phyloP scores from a whole-genome alignment of 2,797 vertebrate species.

The Lates japonicus region DNA sequence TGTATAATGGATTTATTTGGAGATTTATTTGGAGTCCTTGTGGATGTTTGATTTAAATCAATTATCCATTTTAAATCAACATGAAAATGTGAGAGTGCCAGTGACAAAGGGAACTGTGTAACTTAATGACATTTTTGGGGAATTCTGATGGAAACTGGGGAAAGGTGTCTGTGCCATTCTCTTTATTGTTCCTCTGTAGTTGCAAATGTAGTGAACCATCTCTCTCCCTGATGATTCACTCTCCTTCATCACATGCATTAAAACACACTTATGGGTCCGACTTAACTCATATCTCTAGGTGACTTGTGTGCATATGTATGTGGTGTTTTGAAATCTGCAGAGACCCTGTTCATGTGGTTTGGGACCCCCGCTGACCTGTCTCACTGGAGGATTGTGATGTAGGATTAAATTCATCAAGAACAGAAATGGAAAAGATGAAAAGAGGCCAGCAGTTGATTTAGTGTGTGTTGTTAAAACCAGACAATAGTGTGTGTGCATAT shows the following conservation, averaged over 20 bases:
- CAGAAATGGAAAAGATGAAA: constrained; percentile 23
- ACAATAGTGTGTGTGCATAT: constrained; percentile 2
- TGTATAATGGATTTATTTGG: not conserved
- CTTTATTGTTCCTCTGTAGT: constrained; percentile 23
- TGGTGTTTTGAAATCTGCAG: constrained; percentile 21
- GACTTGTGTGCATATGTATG: not conserved
- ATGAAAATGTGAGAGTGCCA: constrained; percentile 1
- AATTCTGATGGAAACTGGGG: constrained; percentile 1
- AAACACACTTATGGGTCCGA: constrained; percentile 25
- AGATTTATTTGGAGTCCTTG: not conserved
- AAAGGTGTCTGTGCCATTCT: constrained; percentile 16
- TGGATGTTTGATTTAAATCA: not conserved
- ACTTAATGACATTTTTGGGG: constrained; percentile 12
- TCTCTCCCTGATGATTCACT: constrained; percentile 29
- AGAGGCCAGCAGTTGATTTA: constrained; percentile 13
- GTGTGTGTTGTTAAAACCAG: not conserved
- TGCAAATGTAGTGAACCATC: constrained; percentile 11
- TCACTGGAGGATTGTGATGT: constrained; percentile 10
- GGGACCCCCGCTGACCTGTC: constrained; percentile 33
- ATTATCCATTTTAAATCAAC: not conserved
- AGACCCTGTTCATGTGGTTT: constrained; percentile 11
- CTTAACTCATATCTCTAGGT: constrained; percentile 7
- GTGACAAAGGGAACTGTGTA: constrained; percentile 19
- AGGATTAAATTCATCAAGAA: constrained; percentile 52
- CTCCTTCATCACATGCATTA: constrained; percentile 12